These are phyloP conservation scores for Perizoma affinitatum DNA, from an alignment of 2,888 invertebrate species.

Conservation along the genomic window DNA sequence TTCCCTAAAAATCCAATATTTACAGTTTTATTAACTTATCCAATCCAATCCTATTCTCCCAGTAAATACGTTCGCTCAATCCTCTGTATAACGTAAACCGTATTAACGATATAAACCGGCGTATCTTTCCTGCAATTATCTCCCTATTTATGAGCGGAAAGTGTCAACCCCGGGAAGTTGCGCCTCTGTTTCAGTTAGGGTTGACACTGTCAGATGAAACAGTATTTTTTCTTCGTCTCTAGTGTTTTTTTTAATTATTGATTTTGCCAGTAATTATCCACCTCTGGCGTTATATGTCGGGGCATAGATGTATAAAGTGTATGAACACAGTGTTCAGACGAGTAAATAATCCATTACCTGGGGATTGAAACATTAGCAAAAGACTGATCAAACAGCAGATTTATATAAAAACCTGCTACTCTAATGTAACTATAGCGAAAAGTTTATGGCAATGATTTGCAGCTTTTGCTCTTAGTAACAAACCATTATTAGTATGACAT, in stretches of 20 bases:
- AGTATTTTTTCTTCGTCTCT: neutral
- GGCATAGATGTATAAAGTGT: too few species aligned
- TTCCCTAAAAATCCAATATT: conserved; percentile 5
- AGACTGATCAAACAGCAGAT: conserved; percentile 4
- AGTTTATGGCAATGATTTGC: too few species aligned
- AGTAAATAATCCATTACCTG: too few species aligned
- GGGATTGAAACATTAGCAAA: too few species aligned
- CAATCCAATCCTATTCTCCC: conserved; percentile 14
- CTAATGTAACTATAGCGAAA: too few species aligned
- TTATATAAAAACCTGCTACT: neutral
- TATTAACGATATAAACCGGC: conserved; percentile 59
- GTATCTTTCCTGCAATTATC: conserved; percentile 71
- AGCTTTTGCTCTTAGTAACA: too few species aligned
- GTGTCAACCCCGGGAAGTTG: conserved; percentile 62
- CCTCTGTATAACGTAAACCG: conserved; percentile 35
- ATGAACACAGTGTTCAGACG: too few species aligned
- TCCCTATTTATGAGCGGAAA: conserved; percentile 66
- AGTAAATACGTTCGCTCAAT: conserved; percentile 22
- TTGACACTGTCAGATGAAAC: conserved; percentile 10
- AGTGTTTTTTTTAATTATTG: too few species aligned
- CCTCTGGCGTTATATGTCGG: too few species aligned
- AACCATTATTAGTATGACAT: too few species aligned
- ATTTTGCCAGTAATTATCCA: too few species aligned
- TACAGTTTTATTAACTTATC: conserved; percentile 14
- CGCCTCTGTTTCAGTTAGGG: conserved; percentile 40